Percentiles rank a stretch among this genome's conserved stretches.
Evolutionary conservation across 1,140 invertebrate genomes (phyloP).

Genomic region (Drosophila triauraria): DNA sequence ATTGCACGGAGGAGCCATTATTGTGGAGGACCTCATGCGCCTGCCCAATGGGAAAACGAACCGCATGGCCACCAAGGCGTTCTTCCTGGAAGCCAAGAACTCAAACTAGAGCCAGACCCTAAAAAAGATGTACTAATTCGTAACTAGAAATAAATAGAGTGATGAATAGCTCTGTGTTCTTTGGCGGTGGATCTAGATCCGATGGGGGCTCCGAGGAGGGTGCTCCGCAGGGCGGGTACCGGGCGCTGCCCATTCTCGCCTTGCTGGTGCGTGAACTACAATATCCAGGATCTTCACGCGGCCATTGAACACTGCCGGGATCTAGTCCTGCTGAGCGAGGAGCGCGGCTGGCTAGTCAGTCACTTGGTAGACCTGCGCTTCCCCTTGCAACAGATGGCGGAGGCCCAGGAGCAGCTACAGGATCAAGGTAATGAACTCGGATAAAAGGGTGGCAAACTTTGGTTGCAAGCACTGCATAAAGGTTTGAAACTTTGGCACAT

Average conservation of each 20-base stretch:
- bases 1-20: constrained; percentile 83
- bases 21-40: constrained; percentile 83
- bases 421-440: too few species aligned
- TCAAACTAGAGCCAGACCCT: not conserved
- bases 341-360: constrained; percentile 90
- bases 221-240: constrained; percentile 62
- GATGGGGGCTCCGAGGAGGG: constrained; percentile 49
- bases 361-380: constrained; percentile 93
- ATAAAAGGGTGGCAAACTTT: too few species aligned
- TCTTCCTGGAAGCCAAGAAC: constrained; percentile 48
- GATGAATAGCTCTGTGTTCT: not conserved
- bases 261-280: constrained; percentile 80
- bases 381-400: constrained; percentile 90
- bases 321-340: constrained; percentile 90
- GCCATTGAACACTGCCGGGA: constrained; percentile 90
- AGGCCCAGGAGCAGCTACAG: constrained; percentile 64
- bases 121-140: too few species aligned
- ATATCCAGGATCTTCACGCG: constrained; percentile 78
- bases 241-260: constrained; percentile 79
- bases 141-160: too few species aligned
- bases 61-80: constrained; percentile 56
- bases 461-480: too few species aligned
- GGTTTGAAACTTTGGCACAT: too few species aligned
- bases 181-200: constrained; percentile 19
- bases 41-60: constrained; percentile 71